Conservation (phyloP, 2,797 vertebrate species). For the Rhinella marina region DNA sequence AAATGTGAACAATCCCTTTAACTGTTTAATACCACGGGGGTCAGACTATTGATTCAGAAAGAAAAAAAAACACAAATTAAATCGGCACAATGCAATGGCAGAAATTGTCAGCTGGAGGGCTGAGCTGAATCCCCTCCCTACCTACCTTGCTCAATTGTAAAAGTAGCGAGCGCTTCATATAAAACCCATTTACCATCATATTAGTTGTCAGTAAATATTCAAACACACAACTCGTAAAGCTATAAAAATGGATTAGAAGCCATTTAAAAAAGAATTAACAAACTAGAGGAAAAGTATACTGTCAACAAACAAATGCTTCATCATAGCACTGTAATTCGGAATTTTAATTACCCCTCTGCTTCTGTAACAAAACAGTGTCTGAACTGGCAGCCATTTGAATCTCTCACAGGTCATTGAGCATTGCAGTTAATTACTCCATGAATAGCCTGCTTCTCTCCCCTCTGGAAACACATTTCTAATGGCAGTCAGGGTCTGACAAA, state of each 20-base stretch:
- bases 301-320: slow-evolving; percentile 87
- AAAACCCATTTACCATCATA: slow-evolving; percentile 77
- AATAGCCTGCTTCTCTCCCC: slow-evolving; percentile 86
- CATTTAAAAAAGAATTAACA: slow-evolving; percentile 85
- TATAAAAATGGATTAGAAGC: slow-evolving; percentile 85
- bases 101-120: slow-evolving; percentile 62
- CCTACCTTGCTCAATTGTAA: slow-evolving; percentile 74
- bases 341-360: slow-evolving; percentile 86
- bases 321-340: slow-evolving; percentile 84
- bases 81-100: slow-evolving; percentile 46
- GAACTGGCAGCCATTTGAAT: slow-evolving; percentile 87
- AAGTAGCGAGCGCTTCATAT: slow-evolving; percentile 64
- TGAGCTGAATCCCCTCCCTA: slow-evolving; percentile 67
- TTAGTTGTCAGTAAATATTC: slow-evolving; percentile 83
- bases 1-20: too few species aligned
- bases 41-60: background rate
- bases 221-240: slow-evolving; percentile 80
- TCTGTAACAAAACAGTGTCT: slow-evolving; percentile 88
- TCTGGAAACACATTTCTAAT: slow-evolving; percentile 87
- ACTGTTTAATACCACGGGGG: too few species aligned
- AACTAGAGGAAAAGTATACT: slow-evolving; percentile 86
- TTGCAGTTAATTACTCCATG: slow-evolving; percentile 90
- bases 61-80: background rate
- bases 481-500: slow-evolving; percentile 90
- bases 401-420: slow-evolving; percentile 90